These are phyloP conservation scores for Nothobranchius kuhntae DNA, from an alignment of 2,113 vertebrate genomes.

Conservation along the genomic window DNA sequence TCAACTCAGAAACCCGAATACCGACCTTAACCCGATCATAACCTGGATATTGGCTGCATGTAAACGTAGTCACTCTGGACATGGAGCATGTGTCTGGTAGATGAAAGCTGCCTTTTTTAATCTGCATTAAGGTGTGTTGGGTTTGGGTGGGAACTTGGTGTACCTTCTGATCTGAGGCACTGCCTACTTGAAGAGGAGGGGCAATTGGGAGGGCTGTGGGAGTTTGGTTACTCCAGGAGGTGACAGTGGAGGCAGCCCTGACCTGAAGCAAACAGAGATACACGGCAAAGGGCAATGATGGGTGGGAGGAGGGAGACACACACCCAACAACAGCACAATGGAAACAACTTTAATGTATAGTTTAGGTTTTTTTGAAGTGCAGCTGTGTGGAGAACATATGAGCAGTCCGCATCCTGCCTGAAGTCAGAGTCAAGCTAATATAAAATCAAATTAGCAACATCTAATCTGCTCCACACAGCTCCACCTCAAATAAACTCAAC, in stretches of 20 bases:
- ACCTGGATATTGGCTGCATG: too few relatives aligned
- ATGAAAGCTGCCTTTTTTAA: background rate
- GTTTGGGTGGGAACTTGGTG: constrained; percentile 33
- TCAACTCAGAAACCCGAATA: too few relatives aligned
- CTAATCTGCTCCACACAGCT: background rate
- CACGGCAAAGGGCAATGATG: constrained; percentile 72
- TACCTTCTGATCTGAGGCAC: constrained; percentile 92
- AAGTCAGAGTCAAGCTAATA: background rate
- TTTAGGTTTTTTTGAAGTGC: background rate
- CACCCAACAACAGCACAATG: constrained; percentile 11
- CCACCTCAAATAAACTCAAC: background rate
- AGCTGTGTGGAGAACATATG: background rate
- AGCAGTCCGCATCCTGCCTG: background rate
- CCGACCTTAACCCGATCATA: too few relatives aligned
- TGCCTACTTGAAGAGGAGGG: constrained; percentile 87
- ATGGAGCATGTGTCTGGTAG: background rate
- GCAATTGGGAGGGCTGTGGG: constrained; percentile 95
- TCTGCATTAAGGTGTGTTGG: constrained; percentile 13
- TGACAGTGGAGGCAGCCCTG: constrained; percentile 97
- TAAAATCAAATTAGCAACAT: background rate
- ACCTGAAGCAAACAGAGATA: constrained; percentile 94
- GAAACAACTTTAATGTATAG: background rate
- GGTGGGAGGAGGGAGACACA: background rate
- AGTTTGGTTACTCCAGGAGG: constrained; percentile 99
- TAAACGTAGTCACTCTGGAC: background rate